A percentile compares a stretch with the other conserved stretches of the same genome.
phyloP scores from a whole-genome alignment of 2,113 vertebrate species.

The Phrynosoma platyrhinos region DNA sequence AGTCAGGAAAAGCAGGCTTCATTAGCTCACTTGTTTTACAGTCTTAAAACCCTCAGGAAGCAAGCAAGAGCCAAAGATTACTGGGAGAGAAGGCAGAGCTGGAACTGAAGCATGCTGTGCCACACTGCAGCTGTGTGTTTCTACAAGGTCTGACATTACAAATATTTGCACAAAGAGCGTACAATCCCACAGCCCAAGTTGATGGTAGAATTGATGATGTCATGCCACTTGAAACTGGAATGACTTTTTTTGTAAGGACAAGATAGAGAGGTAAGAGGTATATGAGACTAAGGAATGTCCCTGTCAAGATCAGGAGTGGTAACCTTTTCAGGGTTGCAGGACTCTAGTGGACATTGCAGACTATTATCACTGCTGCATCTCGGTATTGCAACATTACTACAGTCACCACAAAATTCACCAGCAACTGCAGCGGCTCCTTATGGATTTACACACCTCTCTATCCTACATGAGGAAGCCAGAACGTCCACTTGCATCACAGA shows the following conservation, averaged over 20 bases:
- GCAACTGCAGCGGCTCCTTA: too few species aligned
- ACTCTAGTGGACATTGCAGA: not conserved
- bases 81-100: slow-evolving; percentile 15
- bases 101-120: slow-evolving; percentile 9
- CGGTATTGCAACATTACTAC: not conserved
- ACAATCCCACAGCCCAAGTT: not conserved
- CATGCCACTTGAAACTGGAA: not conserved
- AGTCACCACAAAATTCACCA: not conserved
- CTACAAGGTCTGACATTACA: not conserved
- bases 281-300: not conserved
- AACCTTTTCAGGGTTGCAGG: too few species aligned
- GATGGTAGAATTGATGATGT: not conserved
- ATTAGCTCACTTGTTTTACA: slow-evolving; percentile 49
- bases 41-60: slow-evolving; percentile 49
- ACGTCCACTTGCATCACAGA: not conserved
- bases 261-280: not conserved
- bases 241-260: not conserved
- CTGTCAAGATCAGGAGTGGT: too few species aligned
- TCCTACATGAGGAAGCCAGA: too few species aligned
- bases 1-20: slow-evolving; percentile 53
- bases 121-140: not conserved
- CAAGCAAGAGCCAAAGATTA: slow-evolving; percentile 30
- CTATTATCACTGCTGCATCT: not conserved
- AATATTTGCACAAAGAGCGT: slow-evolving; percentile 7
- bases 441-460: too few species aligned